These are phyloP conservation scores for Hippolais icterina DNA, from an alignment of 2,113 vertebrate species.

Conservation along the genomic window DNA sequence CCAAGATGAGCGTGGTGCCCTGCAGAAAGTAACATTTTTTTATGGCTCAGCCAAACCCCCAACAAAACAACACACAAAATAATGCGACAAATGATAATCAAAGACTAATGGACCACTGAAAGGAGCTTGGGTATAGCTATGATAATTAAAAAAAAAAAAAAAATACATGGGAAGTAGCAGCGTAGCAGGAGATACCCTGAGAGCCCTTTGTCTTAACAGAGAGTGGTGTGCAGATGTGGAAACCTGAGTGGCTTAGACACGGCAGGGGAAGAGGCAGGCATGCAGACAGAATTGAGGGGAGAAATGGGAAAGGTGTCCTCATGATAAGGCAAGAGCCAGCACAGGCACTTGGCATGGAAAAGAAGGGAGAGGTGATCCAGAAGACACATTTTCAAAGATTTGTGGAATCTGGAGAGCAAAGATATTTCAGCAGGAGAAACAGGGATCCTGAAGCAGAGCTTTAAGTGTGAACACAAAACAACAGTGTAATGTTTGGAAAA, in stretches of 20 bases:
- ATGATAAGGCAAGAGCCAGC: not conserved
- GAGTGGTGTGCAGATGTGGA: not conserved
- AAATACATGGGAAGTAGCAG: not conserved
- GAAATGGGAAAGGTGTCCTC: not conserved
- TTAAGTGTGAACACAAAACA: not conserved
- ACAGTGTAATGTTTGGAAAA: not conserved
- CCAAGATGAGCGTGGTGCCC: not conserved
- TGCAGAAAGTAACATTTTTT: not conserved
- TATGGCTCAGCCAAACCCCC: not conserved
- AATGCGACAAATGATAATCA: accelerated
- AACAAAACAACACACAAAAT: not conserved
- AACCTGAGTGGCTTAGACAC: not conserved
- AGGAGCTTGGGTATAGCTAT: not conserved
- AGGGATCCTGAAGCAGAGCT: not conserved
- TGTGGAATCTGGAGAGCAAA: not conserved
- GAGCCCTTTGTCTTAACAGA: not conserved
- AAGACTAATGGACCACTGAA: not conserved
- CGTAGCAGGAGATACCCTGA: accelerated
- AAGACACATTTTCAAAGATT: not conserved
- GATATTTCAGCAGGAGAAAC: not conserved
- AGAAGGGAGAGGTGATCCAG: not conserved
- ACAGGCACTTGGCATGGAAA: not conserved
- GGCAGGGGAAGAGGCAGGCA: not conserved
- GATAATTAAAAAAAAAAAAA: not conserved
- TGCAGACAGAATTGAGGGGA: not conserved